phyloP scores from a whole-genome alignment of 2,888 invertebrate species.

The Elmis aenea region DNA sequence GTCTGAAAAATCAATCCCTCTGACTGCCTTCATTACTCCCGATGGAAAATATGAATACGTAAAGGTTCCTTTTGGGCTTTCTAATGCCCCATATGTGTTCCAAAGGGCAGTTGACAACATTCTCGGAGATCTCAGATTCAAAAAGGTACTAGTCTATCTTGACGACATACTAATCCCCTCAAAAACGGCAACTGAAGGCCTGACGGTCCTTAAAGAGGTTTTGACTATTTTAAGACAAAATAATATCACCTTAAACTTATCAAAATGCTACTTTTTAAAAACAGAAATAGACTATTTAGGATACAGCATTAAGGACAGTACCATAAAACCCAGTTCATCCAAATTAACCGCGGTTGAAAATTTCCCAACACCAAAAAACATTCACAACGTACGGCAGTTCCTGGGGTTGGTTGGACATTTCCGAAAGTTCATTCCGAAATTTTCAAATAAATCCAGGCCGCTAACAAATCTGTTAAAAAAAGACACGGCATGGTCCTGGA shows the following conservation, averaged over 20 bases:
- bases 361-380: slow-evolving; percentile 9
- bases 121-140: background rate
- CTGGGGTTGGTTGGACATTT: slow-evolving; percentile 13
- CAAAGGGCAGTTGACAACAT: background rate
- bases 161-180: too few species aligned
- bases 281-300: slow-evolving; percentile 4
- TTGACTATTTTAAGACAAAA: slow-evolving; percentile 3
- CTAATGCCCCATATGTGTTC: background rate
- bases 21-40: slow-evolving; percentile 24
- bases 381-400: slow-evolving; percentile 13
- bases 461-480: slow-evolving; percentile 17
- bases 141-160: background rate
- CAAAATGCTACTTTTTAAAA: slow-evolving; percentile 7
- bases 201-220: slow-evolving; percentile 3
- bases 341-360: slow-evolving; percentile 12
- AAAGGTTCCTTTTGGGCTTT: slow-evolving; percentile 5
- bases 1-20: slow-evolving; percentile 17
- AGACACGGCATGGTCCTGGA: slow-evolving; percentile 5
- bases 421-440: slow-evolving; percentile 15
- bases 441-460: slow-evolving; percentile 4
- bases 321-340: background rate
- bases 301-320: slow-evolving; percentile 1
- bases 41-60: slow-evolving; percentile 19
- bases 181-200: slow-evolving; percentile 4
- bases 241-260: slow-evolving; percentile 9